Evolutionary conservation across 2,888 invertebrate genomes (phyloP).

Genomic region (Spisula subtruncata): DNA sequence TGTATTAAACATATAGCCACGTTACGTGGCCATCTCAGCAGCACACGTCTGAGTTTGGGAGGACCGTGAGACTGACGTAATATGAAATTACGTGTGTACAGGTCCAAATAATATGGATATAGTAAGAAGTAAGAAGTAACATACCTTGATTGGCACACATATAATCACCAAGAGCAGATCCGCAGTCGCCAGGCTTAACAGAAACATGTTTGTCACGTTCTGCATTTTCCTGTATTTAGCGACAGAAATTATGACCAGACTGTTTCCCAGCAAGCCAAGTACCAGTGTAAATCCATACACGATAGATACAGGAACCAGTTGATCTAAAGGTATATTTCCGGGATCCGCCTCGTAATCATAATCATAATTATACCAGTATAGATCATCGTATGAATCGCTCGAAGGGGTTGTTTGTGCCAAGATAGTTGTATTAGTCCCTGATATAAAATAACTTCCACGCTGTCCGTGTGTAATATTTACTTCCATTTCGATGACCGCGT

Average conservation of each 20-base stretch:
- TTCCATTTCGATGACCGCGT: not conserved
- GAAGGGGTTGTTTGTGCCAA: not conserved
- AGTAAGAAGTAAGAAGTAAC: constrained; percentile 69
- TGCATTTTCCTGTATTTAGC: constrained; percentile 90
- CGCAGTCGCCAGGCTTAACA: constrained; percentile 91
- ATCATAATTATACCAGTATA: constrained; percentile 22
- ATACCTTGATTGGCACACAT: constrained; percentile 92
- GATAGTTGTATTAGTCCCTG: not conserved
- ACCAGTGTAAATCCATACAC: constrained; percentile 90
- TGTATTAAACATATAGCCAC: too few relatives aligned
- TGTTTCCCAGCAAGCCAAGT: constrained; percentile 90
- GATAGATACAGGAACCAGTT: constrained; percentile 90
- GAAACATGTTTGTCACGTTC: constrained; percentile 91
- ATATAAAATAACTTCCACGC: not conserved
- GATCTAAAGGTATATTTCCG: constrained; percentile 88
- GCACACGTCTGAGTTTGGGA: too few relatives aligned
- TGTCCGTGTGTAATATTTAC: not conserved
- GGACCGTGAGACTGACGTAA: too few relatives aligned
- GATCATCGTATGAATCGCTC: not conserved
- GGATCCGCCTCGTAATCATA: constrained; percentile 88
- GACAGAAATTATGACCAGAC: constrained; percentile 90
- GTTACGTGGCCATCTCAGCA: too few relatives aligned
- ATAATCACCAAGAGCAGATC: constrained; percentile 91
- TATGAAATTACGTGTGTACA: too few relatives aligned
- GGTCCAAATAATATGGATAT: too few relatives aligned